phyloP scores from a whole-genome alignment of 2,797 vertebrate species.

The Stomatorhinus walkeri region DNA sequence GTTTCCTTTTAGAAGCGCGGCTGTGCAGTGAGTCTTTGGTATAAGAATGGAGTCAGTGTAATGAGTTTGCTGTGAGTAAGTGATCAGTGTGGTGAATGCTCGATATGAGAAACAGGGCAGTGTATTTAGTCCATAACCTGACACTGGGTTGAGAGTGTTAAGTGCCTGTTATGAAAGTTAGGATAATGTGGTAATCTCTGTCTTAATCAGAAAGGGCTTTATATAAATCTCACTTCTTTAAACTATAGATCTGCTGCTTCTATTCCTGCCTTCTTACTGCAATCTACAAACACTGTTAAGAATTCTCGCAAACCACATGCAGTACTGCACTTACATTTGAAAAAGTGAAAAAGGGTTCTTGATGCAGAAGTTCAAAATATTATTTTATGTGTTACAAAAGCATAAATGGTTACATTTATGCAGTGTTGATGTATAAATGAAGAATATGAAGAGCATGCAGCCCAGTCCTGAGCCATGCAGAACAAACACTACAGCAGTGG shows the following conservation, averaged over 20 bases:
- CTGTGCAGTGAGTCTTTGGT: background rate
- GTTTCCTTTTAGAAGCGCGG: background rate
- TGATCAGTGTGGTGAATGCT: conserved; percentile 23
- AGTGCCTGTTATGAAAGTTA: background rate
- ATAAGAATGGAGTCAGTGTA: background rate
- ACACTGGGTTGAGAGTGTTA: background rate
- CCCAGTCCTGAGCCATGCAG: background rate
- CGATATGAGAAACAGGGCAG: conserved; percentile 29
- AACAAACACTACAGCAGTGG: background rate
- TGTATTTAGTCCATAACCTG: conserved; percentile 39
- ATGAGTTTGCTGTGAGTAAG: conserved; percentile 34
- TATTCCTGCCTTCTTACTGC: conserved; percentile 52
- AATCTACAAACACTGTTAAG: conserved; percentile 47
- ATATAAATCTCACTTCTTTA: conserved; percentile 39
- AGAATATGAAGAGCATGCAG: background rate
- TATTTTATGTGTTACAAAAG: background rate
- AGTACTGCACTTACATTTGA: conserved; percentile 25
- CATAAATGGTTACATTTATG: background rate
- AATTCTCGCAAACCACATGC: conserved; percentile 34
- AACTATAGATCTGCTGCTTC: conserved; percentile 28
- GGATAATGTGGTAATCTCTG: background rate
- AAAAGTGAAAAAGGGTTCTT: background rate
- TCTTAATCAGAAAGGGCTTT: background rate
- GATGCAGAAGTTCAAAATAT: background rate
- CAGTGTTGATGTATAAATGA: background rate